Conservation (phyloP, 2,113 vertebrate species). For the Lethenteron reissneri region DNA sequence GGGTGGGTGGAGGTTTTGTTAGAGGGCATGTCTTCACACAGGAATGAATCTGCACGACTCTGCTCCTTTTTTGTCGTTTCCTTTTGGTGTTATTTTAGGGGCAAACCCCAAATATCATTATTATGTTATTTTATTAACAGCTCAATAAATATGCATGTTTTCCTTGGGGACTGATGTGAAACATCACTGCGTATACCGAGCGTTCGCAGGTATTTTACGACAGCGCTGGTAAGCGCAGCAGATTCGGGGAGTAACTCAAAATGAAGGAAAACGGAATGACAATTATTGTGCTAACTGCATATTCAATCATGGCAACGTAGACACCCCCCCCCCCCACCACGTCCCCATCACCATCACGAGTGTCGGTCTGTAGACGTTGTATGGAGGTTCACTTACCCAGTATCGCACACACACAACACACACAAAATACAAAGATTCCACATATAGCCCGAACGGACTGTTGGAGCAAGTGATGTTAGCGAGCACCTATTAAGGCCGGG, state of each 20-base stretch:
- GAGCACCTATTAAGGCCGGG: too few relatives aligned
- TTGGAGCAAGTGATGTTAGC: too few relatives aligned
- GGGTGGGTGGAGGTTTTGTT: not conserved
- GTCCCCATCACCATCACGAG: too few relatives aligned
- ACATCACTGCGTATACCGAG: not conserved
- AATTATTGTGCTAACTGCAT: not conserved
- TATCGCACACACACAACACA: too few relatives aligned
- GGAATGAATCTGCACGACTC: constrained; percentile 1
- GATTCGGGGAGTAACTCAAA: constrained; percentile 1
- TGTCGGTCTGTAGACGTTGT: too few relatives aligned
- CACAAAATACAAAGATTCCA: too few relatives aligned
- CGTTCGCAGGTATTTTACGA: not conserved
- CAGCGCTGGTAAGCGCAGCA: not conserved
- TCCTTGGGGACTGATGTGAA: not conserved
- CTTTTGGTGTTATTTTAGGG: too few relatives aligned
- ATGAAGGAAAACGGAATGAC: not conserved
- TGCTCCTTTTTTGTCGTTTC: not conserved
- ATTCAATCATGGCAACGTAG: not conserved
- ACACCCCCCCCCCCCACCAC: too few relatives aligned
- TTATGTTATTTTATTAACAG: not conserved
- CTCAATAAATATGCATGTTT: not conserved
- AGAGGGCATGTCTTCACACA: not conserved
- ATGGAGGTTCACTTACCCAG: too few relatives aligned
- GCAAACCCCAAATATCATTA: too few relatives aligned
- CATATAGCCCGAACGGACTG: too few relatives aligned